These are phyloP conservation scores for Thalassoma bifasciatum DNA, from an alignment of 2,113 vertebrate species.

Conservation along the genomic window DNA sequence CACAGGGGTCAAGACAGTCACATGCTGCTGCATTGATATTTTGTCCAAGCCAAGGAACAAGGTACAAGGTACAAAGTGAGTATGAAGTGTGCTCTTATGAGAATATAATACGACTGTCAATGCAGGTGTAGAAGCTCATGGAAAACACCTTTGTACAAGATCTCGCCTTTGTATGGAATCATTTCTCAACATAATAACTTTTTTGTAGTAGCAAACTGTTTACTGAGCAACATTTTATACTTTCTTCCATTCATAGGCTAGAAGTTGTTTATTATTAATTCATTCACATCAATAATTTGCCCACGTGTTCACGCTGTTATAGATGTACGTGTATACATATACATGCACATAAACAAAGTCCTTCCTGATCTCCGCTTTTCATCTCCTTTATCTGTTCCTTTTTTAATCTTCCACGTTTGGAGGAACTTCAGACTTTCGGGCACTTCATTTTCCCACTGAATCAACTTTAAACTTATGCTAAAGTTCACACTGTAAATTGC, in stretches of 20 bases:
- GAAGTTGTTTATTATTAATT: no score
- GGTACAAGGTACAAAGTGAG: no score
- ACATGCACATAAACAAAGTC: no score
- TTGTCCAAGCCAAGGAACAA: no score
- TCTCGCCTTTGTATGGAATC: not conserved
- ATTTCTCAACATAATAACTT: not conserved
- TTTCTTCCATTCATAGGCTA: no score
- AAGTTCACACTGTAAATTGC: constrained; percentile 28
- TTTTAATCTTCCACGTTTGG: not conserved
- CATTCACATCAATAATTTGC: not conserved
- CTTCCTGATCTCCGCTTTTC: no score
- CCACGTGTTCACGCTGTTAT: not conserved
- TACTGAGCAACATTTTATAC: not conserved
- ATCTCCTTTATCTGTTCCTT: not conserved
- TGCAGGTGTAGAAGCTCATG: no score
- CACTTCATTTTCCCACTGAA: constrained; percentile 1
- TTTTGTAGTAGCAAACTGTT: not conserved
- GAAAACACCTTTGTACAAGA: no score
- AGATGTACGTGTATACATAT: not conserved
- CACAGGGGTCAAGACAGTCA: no score
- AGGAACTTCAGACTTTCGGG: not conserved
- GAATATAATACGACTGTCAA: no score
- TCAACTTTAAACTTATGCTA: constrained; percentile 17
- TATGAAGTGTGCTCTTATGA: no score
- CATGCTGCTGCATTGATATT: no score